phyloP scores from a whole-genome alignment of 1,140 invertebrate genomes.

The Trichonephila clavipes region DNA sequence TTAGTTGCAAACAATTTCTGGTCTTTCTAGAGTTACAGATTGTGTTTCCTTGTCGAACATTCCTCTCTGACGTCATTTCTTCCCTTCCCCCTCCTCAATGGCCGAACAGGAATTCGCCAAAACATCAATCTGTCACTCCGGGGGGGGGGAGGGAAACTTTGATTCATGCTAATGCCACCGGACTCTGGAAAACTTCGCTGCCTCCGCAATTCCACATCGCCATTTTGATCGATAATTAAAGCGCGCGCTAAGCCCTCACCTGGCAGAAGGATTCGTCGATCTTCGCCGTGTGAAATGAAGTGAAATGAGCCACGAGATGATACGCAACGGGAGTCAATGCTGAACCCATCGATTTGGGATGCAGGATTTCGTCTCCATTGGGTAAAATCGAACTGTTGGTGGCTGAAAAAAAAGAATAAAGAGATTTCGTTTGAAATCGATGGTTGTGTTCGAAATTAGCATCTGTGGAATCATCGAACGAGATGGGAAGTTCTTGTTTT shows the following conservation, averaged over 20 bases:
- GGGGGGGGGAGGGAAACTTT: neutral
- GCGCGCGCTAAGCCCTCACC: neutral
- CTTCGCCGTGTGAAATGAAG: neutral
- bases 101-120: slow-evolving; percentile 2
- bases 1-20: too few relatives aligned
- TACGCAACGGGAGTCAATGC: slow-evolving; percentile 17
- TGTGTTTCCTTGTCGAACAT: neutral
- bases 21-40: neutral
- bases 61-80: neutral
- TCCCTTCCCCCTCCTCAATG: neutral
- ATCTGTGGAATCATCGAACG: neutral
- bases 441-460: neutral
- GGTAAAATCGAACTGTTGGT: neutral
- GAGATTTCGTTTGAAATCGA: neutral
- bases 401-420: neutral
- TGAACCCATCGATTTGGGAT: neutral
- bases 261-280: slow-evolving; percentile 10
- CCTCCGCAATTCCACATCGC: neutral
- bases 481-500: neutral
- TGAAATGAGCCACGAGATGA: neutral
- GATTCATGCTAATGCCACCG: slow-evolving; percentile 65
- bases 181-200: slow-evolving; percentile 32
- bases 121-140: slow-evolving; percentile 37
- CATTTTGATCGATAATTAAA: slow-evolving; percentile 63
- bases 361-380: neutral